A percentile compares a stretch with the other conserved stretches of the same genome.
These are phyloP conservation scores for Champsocephalus esox DNA, from an alignment of 2,797 vertebrate genomes.

Conservation along the genomic window DNA sequence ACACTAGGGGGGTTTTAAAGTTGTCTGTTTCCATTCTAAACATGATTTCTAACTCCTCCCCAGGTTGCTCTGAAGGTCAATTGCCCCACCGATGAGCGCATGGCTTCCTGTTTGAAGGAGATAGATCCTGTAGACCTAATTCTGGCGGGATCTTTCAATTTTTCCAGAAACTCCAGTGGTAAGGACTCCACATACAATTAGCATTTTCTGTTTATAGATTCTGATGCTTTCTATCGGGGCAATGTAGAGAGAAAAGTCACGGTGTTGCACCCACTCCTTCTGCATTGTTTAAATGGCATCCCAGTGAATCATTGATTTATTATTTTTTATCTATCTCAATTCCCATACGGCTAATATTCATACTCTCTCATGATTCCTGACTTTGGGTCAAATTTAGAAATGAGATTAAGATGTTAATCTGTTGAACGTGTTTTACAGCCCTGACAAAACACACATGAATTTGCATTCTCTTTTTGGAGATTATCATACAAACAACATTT, in stretches of 20 bases:
- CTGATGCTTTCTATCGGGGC: background rate
- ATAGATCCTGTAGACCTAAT: constrained; percentile 85
- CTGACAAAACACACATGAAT: too few species aligned
- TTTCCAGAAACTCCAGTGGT: constrained; percentile 63
- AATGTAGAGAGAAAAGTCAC: background rate
- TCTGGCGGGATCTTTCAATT: constrained; percentile 78
- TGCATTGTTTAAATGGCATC: background rate
- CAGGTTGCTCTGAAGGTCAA: constrained; percentile 83
- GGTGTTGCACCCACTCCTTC: background rate
- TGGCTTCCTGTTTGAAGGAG: constrained; percentile 88
- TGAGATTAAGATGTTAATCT: too few species aligned
- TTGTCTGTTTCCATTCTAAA: background rate
- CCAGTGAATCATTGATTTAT: background rate
- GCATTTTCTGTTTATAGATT: background rate
- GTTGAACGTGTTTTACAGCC: too few species aligned
- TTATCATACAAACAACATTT: too few species aligned
- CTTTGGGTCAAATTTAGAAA: too few species aligned
- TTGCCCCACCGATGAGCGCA: constrained; percentile 81
- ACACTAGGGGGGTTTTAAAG: too few species aligned
- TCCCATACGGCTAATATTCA: too few species aligned
- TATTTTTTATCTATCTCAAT: too few species aligned
- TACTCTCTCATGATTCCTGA: too few species aligned
- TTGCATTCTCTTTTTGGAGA: too few species aligned
- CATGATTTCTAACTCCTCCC: background rate
- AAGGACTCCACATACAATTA: constrained; percentile 25